These are phyloP conservation scores for Busseola fusca DNA, from an alignment of 2,888 invertebrate genomes.

Conservation along the genomic window DNA sequence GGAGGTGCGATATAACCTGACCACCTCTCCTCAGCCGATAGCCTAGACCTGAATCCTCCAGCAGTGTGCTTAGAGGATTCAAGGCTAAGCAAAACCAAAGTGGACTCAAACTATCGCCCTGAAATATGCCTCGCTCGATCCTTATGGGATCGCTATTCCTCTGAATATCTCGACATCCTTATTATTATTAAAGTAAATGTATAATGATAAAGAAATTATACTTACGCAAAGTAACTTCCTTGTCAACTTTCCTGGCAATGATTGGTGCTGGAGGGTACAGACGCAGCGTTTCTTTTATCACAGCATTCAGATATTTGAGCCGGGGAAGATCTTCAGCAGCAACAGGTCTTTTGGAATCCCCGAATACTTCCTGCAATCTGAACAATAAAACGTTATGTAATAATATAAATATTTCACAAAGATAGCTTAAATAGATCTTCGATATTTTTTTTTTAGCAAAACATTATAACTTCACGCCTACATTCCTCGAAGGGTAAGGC, in stretches of 20 bases:
- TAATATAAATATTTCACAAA: not conserved
- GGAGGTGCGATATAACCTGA: no score
- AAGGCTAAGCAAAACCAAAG: no score
- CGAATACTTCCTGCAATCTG: constrained; percentile 60
- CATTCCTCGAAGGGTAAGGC: no score
- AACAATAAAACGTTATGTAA: not conserved
- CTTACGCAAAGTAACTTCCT: constrained; percentile 62
- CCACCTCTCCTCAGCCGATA: no score
- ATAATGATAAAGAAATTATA: not conserved
- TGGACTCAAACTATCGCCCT: no score
- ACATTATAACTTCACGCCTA: not conserved
- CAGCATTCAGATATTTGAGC: constrained; percentile 66
- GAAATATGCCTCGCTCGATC: no score
- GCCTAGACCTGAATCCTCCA: no score
- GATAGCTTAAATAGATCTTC: not conserved
- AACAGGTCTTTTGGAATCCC: constrained; percentile 51
- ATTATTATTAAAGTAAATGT: no score
- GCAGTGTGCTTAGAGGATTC: no score
- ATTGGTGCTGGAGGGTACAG: constrained; percentile 67
- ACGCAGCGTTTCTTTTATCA: constrained; percentile 65
- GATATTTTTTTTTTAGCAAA: not conserved
- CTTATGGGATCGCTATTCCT: no score
- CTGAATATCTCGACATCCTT: no score
- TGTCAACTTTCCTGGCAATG: constrained; percentile 60
- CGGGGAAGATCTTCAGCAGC: constrained; percentile 57